Evolutionary conservation across 1,140 invertebrate species (phyloP), one percentile per base, ranked within the genome.

Genomic region (Hypothenemus hampei): DNA sequence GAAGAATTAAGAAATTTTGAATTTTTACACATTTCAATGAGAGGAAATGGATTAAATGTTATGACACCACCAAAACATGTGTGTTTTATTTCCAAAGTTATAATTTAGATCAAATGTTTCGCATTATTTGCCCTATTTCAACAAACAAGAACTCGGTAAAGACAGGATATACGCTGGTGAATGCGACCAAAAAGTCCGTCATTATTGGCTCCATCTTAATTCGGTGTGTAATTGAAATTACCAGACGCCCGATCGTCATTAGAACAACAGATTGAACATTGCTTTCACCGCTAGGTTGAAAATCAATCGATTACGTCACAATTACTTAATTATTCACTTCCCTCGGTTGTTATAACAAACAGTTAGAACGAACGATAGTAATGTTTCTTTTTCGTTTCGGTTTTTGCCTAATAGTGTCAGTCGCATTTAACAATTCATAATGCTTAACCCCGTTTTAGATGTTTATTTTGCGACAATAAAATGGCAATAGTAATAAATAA

Each of bases 301-400:
- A 45, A 45, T 29, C 24, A 18, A 7, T 16, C 22, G 10, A 11
- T 45, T 45, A 31, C 24, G 20, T 29, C 43, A 45, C 43, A 45
- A 18, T 45, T 45, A 45, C 43, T 45, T 45, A 45, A 45, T 45
- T 45, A 45, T 45, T 45, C 24, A 45, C 43, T 45, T 45, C 43
- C 43, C 31, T 45, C 19, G 16, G 20, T 22, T 41, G 23, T 45
- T 18, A 45, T 45, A 45, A 45, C 43, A 45, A 45, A 45, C 31
- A 45, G 43, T n/a, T n/a, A n/a, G n/a, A n/a, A 45, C 43, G 43
- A 45, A 11, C 11, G 26, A 7, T 41, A 29, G 18, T 29, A 45
- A 45, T 45, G 26, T 6, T 15, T 29, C 31, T 20, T 29, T 45
- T 45, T 45, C 6, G 26, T 24, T 45, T 11, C 18, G 13, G n/a